Conservation (phyloP, 2,888 invertebrate genomes). For the Dasypolia templi region DNA sequence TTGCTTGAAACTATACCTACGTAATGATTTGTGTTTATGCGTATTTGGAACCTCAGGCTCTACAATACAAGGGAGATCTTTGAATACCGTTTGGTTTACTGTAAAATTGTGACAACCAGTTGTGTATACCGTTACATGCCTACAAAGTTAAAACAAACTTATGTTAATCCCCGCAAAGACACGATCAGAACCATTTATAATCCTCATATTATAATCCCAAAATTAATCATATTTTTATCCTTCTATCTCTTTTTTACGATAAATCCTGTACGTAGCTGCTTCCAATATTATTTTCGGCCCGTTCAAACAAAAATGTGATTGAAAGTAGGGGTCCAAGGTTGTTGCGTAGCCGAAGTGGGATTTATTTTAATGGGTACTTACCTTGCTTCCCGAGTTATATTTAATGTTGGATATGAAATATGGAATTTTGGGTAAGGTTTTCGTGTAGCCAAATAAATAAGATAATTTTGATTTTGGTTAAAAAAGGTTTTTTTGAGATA, state of each 20-base stretch:
- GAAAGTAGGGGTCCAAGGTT: conserved; percentile 12
- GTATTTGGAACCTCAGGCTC: background rate
- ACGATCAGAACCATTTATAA: background rate
- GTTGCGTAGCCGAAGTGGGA: background rate
- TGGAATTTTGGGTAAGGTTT: conserved; percentile 1
- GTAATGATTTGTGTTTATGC: background rate
- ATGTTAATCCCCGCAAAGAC: background rate
- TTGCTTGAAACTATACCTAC: background rate
- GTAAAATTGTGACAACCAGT: background rate
- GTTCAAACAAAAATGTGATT: conserved; percentile 15
- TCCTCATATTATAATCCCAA: background rate
- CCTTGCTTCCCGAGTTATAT: conserved; percentile 32
- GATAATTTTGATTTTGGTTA: conserved; percentile 9
- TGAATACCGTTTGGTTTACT: background rate
- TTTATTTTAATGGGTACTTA: conserved; percentile 30
- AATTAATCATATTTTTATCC: conserved; percentile 1
- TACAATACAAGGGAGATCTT: background rate
- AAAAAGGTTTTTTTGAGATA: conserved; percentile 5
- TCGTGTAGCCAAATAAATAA: conserved; percentile 42
- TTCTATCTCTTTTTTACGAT: background rate
- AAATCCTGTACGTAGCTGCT: background rate
- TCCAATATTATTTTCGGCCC: conserved; percentile 18
- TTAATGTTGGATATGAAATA: conserved; percentile 20
- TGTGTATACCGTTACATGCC: background rate
- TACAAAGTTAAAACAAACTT: background rate